Evolutionary conservation across 2,888 invertebrate genomes (phyloP), one percentile per base, ranked within the genome.

Genomic region (Pantelozetes paolii): DNA sequence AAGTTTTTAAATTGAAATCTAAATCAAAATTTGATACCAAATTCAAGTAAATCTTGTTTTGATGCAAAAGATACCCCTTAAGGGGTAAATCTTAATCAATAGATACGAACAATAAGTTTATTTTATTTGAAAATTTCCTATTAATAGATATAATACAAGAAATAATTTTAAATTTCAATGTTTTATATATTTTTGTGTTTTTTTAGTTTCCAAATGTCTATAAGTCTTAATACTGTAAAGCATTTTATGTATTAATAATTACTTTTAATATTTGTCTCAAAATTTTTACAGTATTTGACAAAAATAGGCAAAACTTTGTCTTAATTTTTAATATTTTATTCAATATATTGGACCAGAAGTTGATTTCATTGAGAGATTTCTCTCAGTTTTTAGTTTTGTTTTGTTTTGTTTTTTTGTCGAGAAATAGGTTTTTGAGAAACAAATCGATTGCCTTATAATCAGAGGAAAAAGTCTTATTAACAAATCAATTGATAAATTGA

Each of bases 281-380:
- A 45, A 45, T 11, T 50, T 20, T 50, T 50, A 50, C 50, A 50
- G 50, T 50, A 50, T 50, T 50, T 50, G n/a, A 50, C 50, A 50
- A 50, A 50, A 50, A 20, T 50, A 50, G 50, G n/a, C n/a, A n/a
- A n/a, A n/a, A n/a, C n/a, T n/a, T n/a, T n/a, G n/a, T n/a, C n/a
- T n/a, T n/a, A n/a, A n/a, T n/a, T 50, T 18, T 20, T 20, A 50
- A 50, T 20, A 50, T 20, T 50, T 20, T 50, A 50, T 50, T 45
- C 20, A 8, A 50, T 50, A n/a, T n/a, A n/a, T 50, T n/a, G n/a
- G 50, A 50, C 50, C 50, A 50, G 50, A 50, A 20, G 50, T 36
- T 50, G n/a, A n/a, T n/a, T 50, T n/a, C n/a, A n/a, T n/a, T n/a
- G n/a, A n/a, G n/a, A n/a, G n/a, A n/a, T 50, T 15, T 20, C 20